Evolutionary conservation across 1,140 invertebrate genomes (phyloP).

Genomic region (Zaprionus inermis): DNA sequence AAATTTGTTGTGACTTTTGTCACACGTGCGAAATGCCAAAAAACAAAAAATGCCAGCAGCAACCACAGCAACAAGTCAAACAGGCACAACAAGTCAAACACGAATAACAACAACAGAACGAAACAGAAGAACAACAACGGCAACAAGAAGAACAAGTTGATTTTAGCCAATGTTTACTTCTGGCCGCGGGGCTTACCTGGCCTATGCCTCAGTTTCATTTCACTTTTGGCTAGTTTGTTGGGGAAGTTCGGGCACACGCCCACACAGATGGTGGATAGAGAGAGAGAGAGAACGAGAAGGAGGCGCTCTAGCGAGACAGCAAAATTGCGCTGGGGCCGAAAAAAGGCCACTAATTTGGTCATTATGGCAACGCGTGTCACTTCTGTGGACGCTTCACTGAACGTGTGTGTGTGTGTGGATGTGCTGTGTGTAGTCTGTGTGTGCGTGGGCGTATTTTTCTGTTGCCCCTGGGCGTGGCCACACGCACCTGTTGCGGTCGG

Average conservation of each 20-base stretch:
- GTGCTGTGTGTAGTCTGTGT: background rate
- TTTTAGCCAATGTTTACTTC: conserved; percentile 31
- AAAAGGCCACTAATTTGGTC: conserved; percentile 68
- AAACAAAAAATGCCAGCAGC: conserved; percentile 12
- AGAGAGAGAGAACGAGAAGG: background rate
- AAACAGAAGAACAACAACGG: conserved; percentile 5
- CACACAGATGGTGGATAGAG: background rate
- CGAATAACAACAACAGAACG: conserved; percentile 3
- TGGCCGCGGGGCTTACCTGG: conserved; percentile 4
- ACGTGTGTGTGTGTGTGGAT: background rate
- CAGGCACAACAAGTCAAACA: conserved; percentile 15
- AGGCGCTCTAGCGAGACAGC: background rate
- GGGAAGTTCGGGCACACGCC: conserved; percentile 22
- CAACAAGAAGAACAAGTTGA: conserved; percentile 7
- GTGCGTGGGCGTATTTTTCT: conserved; percentile 2
- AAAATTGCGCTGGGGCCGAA: conserved; percentile 31
- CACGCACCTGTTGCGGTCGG: conserved; percentile 69
- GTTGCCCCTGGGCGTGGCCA: conserved; percentile 17
- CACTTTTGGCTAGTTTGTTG: conserved; percentile 29
- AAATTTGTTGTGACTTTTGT: conserved; percentile 19
- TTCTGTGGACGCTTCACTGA: background rate
- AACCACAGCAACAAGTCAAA: background rate
- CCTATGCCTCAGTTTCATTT: conserved; percentile 11
- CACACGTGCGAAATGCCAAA: conserved; percentile 22
- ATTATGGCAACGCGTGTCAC: conserved; percentile 51